Evolutionary conservation across 1,140 invertebrate genomes (phyloP).

Genomic region (Drosophila miranda): DNA sequence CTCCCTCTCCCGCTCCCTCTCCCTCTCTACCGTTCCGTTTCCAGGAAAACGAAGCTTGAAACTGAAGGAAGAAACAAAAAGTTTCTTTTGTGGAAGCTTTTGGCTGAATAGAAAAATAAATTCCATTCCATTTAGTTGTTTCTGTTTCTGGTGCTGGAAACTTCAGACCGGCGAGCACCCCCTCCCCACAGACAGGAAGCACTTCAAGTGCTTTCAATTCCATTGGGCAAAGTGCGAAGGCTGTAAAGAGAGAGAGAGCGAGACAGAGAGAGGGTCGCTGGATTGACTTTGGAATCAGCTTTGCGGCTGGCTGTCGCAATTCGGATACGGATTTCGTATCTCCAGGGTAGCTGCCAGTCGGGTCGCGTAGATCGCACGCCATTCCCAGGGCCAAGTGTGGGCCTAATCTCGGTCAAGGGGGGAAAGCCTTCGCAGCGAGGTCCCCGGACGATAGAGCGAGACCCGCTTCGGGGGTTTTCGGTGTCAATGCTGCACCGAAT

Average conservation of each 20-base stretch:
- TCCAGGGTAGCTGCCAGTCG: too few species aligned
- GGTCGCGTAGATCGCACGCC: too few species aligned
- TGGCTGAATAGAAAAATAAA: slow-evolving; percentile 54
- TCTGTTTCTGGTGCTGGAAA: slow-evolving; percentile 32
- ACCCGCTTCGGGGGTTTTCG: too few species aligned
- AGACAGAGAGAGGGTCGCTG: not conserved
- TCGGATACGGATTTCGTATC: slow-evolving; percentile 25
- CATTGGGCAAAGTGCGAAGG: slow-evolving; percentile 40
- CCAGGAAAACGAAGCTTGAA: slow-evolving; percentile 10
- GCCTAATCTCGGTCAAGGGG: too few species aligned
- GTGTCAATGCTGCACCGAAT: slow-evolving; percentile 6
- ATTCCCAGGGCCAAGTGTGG: too few species aligned
- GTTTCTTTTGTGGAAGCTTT: slow-evolving; percentile 64
- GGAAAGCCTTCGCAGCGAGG: slow-evolving; percentile 2
- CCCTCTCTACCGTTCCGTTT: slow-evolving; percentile 7
- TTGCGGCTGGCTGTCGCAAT: slow-evolving; percentile 26
- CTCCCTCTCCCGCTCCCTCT: not conserved
- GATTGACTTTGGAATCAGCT: slow-evolving; percentile 47
- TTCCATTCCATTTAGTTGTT: slow-evolving; percentile 34
- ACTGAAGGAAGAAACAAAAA: slow-evolving; percentile 35
- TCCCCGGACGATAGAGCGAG: too few species aligned
- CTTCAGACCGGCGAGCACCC: slow-evolving; percentile 37
- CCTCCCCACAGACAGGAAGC: slow-evolving; percentile 56
- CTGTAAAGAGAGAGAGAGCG: slow-evolving; percentile 6
- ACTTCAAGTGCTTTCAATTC: slow-evolving; percentile 79